Evolutionary conservation across 2,113 vertebrate genomes (phyloP).

Genomic region (Tauraco erythrolophus): DNA sequence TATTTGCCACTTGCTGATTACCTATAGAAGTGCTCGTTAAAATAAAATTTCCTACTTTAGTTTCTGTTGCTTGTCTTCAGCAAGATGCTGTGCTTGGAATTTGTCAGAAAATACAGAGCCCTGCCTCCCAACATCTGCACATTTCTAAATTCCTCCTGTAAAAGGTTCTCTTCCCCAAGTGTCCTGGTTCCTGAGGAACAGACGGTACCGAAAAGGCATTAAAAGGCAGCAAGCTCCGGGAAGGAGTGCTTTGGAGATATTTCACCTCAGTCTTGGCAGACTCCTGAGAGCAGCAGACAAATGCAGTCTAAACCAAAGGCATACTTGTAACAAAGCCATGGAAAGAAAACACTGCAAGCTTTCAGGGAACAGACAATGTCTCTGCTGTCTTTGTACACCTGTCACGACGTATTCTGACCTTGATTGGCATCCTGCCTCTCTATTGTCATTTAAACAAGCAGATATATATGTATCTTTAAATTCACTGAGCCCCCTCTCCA

Average conservation of each 20-base stretch:
- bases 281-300: background rate
- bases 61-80: background rate
- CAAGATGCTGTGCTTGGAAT: background rate
- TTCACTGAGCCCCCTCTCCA: background rate
- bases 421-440: background rate
- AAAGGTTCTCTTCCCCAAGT: background rate
- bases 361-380: background rate
- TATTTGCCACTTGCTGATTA: background rate
- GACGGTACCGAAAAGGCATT: background rate
- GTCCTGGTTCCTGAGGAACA: background rate
- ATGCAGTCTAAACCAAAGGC: background rate
- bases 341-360: background rate
- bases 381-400: slow-evolving; percentile 4
- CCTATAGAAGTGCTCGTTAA: background rate
- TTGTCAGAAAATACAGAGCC: background rate
- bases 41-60: background rate
- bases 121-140: background rate
- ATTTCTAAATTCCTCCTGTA: background rate
- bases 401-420: background rate
- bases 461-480: background rate
- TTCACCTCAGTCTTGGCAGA: slow-evolving; percentile 18
- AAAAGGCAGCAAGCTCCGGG: background rate
- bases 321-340: background rate
- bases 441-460: background rate
- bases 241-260: background rate